Base-by-base conservation (phyloP, 2,113 vertebrate genomes). In the Semnornis frantzii region DNA sequence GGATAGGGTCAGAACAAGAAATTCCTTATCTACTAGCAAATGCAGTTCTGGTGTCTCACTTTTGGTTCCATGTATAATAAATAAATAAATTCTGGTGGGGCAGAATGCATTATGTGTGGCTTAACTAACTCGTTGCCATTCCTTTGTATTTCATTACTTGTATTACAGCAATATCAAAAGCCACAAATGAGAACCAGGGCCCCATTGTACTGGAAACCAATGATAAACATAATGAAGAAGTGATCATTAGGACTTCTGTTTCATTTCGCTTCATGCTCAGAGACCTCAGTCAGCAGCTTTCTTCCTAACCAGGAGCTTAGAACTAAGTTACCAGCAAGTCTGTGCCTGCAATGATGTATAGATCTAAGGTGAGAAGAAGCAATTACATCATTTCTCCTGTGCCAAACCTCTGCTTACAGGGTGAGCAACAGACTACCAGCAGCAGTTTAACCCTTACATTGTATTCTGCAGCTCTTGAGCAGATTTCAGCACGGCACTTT, bases 161-260 rank as follows among this genome's bases (percentile, higher is more conserved):
- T 92, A 83, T 85, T 94, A 77, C 69, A 82, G 42, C 74, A 87
- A 77, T 70, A 93, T 68, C 89, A 87, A 92, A 92, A 91, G 23
- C 87, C 78, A 89, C 60, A 93, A 85, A 92, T 93, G 81, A 94
- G 46, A 94, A 92, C 82, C 81, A 87, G 60, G 31, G 57, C n/a
- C 18, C 20, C 57, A 46, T 82, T 93, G 52, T 92, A 83, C 68
- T 87, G 48, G 68, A 85, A 87, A 87, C 24, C 24, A 77, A 58
- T 81, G 57, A 91, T 54, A 95, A 95, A 90, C 76, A 69, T 60
- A 78, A 78, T 66, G 85, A 92, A 85, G 65, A 89, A 82, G 42
- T 82, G 78, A 58, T 72, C 85, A 78, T 94, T 92, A 91, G 28
- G 70, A 65, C 28, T 66, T 69, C 50, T 92, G 18, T 69, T 92